Evolutionary conservation across 1,140 invertebrate genomes (phyloP).

Genomic region (Charaxes varanes): DNA sequence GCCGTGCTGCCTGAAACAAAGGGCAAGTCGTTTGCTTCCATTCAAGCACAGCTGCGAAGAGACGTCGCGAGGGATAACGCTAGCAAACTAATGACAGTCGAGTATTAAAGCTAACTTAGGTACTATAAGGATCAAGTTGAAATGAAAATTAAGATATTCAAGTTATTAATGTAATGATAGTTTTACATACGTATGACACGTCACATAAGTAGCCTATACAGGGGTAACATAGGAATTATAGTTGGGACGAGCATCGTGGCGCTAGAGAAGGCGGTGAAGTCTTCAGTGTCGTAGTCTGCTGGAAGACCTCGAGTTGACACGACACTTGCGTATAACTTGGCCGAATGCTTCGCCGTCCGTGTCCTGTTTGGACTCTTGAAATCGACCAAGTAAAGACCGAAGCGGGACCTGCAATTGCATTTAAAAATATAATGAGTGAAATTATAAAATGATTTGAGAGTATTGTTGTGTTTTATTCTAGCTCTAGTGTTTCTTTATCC

Average conservation of each 20-base stretch:
- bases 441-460: slow-evolving; percentile 58
- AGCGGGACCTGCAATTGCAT: slow-evolving; percentile 78
- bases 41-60: slow-evolving; percentile 56
- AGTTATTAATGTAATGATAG: slow-evolving; percentile 59
- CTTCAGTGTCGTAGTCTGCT: slow-evolving; percentile 57
- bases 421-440: slow-evolving; percentile 67
- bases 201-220: slow-evolving; percentile 48
- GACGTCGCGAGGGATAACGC: slow-evolving; percentile 60
- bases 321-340: slow-evolving; percentile 72
- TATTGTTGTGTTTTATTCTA: slow-evolving; percentile 50
- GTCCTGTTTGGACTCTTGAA: slow-evolving; percentile 80
- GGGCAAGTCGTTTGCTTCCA: slow-evolving; percentile 80
- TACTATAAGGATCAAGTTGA: slow-evolving; percentile 53
- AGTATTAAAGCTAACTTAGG: slow-evolving; percentile 43
- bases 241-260: slow-evolving; percentile 34
- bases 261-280: slow-evolving; percentile 61
- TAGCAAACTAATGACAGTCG: slow-evolving; percentile 61
- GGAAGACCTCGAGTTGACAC: slow-evolving; percentile 50
- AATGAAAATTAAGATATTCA: slow-evolving; percentile 56
- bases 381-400: slow-evolving; percentile 85
- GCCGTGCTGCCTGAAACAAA: slow-evolving; percentile 87
- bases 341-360: slow-evolving; percentile 83
- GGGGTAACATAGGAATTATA: slow-evolving; percentile 35
- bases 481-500: too few species aligned
- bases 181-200: slow-evolving; percentile 43